Evolutionary conservation across 2,113 vertebrate species (phyloP), one percentile per base, ranked within the genome.

Genomic region (Psophia crepitans): DNA sequence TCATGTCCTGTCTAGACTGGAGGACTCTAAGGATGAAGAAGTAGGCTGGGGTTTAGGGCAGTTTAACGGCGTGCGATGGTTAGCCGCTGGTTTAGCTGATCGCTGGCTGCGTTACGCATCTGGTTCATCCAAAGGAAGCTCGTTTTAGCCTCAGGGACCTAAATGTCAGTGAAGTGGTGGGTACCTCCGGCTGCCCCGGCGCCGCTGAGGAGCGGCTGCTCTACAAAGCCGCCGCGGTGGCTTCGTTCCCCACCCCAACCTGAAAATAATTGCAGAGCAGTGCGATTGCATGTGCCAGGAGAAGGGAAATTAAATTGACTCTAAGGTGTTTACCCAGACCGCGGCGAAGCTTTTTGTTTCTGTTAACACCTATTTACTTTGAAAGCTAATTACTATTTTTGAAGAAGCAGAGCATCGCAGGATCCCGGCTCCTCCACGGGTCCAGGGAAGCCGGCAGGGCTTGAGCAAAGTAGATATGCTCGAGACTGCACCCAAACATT

Each of bases 331-430:
- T 93, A 89, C 69, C 33, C 87, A 93, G 87, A 68, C 87, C 44
- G 64, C 5, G 8, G 65, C 5, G 6, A 74, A 90, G 84, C 74
- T 87, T 51, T 91, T 90, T 96, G 89, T 95, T 95, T 95, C 94
- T 96, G 66, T 84, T 87, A 87, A 76, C 89, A 96, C 96, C 78
- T 96, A 69, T 89, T 94, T 93, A 65, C 87, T 89, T 65, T n/a
- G 70, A 71, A 83, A 90, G 81, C 41, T 96, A 96, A 96, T 96
- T 96, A 54, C 49, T 37, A 4, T n/a, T 85, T 96, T 91, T 85
- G 65, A 84, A 43, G 74, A 65, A 93, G 77, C 6, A 1, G 53
- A 91, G 54, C 57, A 66, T 93, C 4, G 4, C 74, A 90, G 90
- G 33, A 60, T 87, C 69, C 48, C 3, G 0, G 35, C 54, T 95